Evolutionary conservation across 2,113 vertebrate species (phyloP).

Genomic region (Orycteropus afer): DNA sequence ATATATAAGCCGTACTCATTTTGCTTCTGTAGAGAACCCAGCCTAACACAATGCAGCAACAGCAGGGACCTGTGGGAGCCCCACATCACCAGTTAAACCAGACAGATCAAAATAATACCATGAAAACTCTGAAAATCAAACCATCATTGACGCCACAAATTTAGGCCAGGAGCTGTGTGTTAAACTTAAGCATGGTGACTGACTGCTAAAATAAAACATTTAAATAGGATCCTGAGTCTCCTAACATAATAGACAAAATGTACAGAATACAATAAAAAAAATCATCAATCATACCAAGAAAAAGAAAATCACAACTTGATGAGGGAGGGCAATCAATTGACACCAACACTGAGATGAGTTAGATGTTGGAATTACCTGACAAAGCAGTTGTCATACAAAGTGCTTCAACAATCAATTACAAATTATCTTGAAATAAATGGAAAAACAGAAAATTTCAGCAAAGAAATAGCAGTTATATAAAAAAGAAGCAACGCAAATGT

Average conservation of each 20-base stretch:
- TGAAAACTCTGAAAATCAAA: background rate
- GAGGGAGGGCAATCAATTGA: background rate
- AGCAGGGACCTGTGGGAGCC: background rate
- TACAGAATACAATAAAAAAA: background rate
- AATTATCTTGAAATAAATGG: background rate
- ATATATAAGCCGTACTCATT: too few species aligned
- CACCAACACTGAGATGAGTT: background rate
- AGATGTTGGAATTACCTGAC: background rate
- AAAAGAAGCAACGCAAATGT: conserved; percentile 4
- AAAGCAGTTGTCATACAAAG: background rate
- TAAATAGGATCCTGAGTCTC: background rate
- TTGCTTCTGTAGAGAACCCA: too few species aligned
- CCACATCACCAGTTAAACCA: background rate
- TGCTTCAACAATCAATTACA: background rate
- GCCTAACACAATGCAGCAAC: background rate
- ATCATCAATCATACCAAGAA: background rate
- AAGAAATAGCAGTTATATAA: background rate
- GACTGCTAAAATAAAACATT: background rate
- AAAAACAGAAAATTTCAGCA: background rate
- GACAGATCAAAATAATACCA: background rate
- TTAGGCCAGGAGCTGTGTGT: background rate
- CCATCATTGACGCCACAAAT: background rate
- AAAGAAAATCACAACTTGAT: background rate
- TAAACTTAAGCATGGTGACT: background rate
- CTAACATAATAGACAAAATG: background rate